These are phyloP conservation scores for Muntiacus muntjak DNA, from an alignment of 2,113 vertebrate species.

Conservation along the genomic window DNA sequence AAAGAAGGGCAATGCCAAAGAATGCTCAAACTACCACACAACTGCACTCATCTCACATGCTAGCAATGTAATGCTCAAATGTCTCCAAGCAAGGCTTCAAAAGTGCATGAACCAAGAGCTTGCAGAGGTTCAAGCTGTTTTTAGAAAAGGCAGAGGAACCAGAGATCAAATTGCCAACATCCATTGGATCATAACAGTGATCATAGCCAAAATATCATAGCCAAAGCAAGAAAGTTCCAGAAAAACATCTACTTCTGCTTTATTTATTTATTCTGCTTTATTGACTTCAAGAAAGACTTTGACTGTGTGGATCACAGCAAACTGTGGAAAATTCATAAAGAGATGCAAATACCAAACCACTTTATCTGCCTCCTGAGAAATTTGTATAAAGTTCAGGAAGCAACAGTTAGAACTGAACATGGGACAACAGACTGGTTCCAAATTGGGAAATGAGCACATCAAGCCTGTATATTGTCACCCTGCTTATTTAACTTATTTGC, in stretches of 20 bases:
- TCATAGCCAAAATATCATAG: neutral
- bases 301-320: neutral
- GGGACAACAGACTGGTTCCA: fast-evolving
- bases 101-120: neutral
- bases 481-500: neutral
- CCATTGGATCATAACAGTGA: neutral
- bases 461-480: neutral
- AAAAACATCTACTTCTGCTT: neutral
- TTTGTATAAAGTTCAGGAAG: neutral
- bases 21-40: neutral
- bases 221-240: neutral
- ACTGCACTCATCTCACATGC: neutral
- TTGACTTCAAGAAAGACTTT: neutral
- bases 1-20: neutral
- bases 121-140: neutral
- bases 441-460: neutral
- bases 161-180: neutral
- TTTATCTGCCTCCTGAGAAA: neutral
- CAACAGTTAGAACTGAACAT: neutral
- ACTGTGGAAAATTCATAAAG: neutral
- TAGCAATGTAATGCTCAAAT: neutral
- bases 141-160: neutral
- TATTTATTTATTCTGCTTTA: neutral
- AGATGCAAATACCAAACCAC: neutral
- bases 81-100: neutral